Conservation (phyloP, 2,888 invertebrate genomes). For the Brachycybe producta region DNA sequence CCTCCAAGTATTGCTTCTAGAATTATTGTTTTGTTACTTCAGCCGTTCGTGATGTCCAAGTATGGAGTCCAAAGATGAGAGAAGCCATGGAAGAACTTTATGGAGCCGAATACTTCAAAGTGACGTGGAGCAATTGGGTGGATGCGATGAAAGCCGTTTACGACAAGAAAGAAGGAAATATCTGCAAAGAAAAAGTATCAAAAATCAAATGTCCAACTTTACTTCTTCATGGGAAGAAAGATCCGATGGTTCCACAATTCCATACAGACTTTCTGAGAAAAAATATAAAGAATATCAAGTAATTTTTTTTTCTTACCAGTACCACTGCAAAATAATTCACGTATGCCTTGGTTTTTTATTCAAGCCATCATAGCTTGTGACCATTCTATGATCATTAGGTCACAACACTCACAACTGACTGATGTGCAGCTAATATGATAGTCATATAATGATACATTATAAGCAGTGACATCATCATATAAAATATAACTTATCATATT, state of each 20-base stretch:
- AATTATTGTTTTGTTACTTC: slow-evolving; percentile 25
- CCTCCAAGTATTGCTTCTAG: slow-evolving; percentile 27
- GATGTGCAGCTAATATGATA: too few species aligned
- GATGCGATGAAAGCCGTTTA: slow-evolving; percentile 46
- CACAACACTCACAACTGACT: too few species aligned
- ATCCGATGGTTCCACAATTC: slow-evolving; percentile 57
- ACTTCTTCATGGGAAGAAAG: slow-evolving; percentile 70
- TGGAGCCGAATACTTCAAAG: slow-evolving; percentile 53
- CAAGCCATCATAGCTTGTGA: too few species aligned
- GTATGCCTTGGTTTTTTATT: too few species aligned
- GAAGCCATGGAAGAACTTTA: slow-evolving; percentile 58
- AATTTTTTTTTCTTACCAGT: too few species aligned
- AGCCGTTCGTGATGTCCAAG: slow-evolving; percentile 51
- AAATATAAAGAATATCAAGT: slow-evolving; percentile 54
- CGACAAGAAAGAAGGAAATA: slow-evolving; percentile 50
- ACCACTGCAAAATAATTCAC: too few species aligned
- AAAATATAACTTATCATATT: too few species aligned
- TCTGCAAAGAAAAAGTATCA: slow-evolving; percentile 50
- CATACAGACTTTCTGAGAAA: slow-evolving; percentile 59
- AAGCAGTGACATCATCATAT: too few species aligned
- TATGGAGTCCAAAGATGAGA: slow-evolving; percentile 67
- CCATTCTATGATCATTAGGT: too few species aligned
- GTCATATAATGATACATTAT: too few species aligned
- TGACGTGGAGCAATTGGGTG: slow-evolving; percentile 59
- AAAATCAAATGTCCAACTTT: slow-evolving; percentile 61